Evolutionary conservation across 2,888 invertebrate species (phyloP).

Genomic region (Polymixis flavicincta): DNA sequence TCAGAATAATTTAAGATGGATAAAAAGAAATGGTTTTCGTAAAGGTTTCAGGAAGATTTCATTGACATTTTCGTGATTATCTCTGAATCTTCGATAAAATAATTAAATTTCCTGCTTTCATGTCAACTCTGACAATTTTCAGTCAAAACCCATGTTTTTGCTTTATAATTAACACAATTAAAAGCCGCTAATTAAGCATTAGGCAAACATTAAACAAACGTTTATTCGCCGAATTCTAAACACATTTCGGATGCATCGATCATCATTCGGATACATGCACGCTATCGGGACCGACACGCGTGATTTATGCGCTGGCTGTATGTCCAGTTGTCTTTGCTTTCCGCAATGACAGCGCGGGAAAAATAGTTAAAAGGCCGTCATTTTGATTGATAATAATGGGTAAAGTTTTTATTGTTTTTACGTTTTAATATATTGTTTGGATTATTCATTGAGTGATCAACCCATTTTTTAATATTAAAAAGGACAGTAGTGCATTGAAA

Average conservation of each 20-base stretch:
- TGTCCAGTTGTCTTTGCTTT: constrained; percentile 63
- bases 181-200: constrained; percentile 37
- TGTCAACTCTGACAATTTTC: not conserved
- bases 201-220: constrained; percentile 44
- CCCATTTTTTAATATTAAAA: not conserved
- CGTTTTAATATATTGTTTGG: not conserved
- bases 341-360: constrained; percentile 56
- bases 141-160: not conserved
- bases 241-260: constrained; percentile 68
- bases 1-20: not conserved
- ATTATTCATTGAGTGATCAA: no score
- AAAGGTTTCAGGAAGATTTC: not conserved
- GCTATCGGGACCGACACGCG: constrained; percentile 60
- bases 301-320: constrained; percentile 67
- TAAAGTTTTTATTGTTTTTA: not conserved
- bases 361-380: constrained; percentile 31
- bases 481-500: no score
- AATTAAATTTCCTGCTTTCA: not conserved
- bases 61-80: not conserved
- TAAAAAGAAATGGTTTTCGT: not conserved
- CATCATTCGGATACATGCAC: constrained; percentile 62
- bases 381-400: constrained; percentile 31
- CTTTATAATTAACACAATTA: constrained; percentile 1
- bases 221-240: constrained; percentile 55
- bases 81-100: not conserved